These are phyloP conservation scores for Trigoniulus corallinus DNA, from an alignment of 1,140 invertebrate species.

Conservation along the genomic window DNA sequence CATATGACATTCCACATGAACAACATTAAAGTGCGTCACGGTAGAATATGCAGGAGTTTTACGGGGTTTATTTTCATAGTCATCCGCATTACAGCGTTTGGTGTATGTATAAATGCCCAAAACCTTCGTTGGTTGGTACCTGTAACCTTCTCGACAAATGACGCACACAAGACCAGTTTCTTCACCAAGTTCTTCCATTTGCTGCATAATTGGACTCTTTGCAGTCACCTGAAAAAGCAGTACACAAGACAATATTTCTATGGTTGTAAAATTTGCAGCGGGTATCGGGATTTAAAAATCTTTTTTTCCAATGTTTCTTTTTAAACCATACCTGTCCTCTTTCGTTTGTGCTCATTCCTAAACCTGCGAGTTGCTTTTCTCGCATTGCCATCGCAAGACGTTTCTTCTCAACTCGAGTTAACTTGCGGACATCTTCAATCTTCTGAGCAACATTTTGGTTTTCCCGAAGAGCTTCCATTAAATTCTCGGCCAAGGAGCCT, in stretches of 20 bases:
- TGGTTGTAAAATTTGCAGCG: background rate
- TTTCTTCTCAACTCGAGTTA: conserved; percentile 88
- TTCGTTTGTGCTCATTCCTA: conserved; percentile 91
- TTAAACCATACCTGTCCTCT: conserved; percentile 38
- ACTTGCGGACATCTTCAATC: conserved; percentile 80
- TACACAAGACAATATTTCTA: background rate
- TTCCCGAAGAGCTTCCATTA: conserved; percentile 69
- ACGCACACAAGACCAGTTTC: conserved; percentile 92
- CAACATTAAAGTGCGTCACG: conserved; percentile 95
- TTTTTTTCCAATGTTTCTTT: too few relatives aligned
- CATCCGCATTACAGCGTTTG: conserved; percentile 86
- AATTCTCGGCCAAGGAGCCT: conserved; percentile 87
- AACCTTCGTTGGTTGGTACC: conserved; percentile 80
- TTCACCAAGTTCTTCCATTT: conserved; percentile 37
- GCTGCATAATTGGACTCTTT: conserved; percentile 26
- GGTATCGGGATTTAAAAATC: too few relatives aligned
- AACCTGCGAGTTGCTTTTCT: conserved; percentile 81
- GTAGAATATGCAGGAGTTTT: conserved; percentile 57
- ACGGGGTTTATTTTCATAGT: conserved; percentile 61
- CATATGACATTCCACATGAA: conserved; percentile 96
- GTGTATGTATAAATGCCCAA: conserved; percentile 95
- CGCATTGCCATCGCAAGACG: conserved; percentile 92
- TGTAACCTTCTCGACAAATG: conserved; percentile 94
- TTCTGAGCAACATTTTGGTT: conserved; percentile 54
- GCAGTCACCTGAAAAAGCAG: conserved; percentile 34